Conservation (phyloP, 2,888 invertebrate genomes). For the Elysia crispata region DNA sequence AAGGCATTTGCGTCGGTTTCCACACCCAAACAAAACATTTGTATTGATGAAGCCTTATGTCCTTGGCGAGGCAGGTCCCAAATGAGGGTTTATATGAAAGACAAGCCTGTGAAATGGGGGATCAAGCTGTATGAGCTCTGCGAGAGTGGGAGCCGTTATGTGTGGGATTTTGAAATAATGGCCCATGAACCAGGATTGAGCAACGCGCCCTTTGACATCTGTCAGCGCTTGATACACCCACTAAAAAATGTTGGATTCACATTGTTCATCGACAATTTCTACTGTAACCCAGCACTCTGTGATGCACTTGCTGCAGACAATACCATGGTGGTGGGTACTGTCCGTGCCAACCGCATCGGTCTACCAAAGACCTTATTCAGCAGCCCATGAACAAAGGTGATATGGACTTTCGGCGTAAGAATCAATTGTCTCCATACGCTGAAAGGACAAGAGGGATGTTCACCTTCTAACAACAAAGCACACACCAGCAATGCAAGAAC, state of each 20-base stretch:
- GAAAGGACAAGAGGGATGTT: constrained; percentile 43
- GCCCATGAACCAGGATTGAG: neutral
- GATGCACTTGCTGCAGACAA: neutral
- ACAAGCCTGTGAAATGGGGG: constrained; percentile 24
- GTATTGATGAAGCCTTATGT: constrained; percentile 22
- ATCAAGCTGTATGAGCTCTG: constrained; percentile 17
- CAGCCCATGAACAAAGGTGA: neutral
- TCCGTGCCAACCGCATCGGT: constrained; percentile 30
- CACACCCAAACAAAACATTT: neutral
- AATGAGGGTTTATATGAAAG: constrained; percentile 14
- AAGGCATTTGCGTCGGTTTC: neutral
- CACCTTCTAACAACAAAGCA: constrained; percentile 26
- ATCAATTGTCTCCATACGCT: neutral
- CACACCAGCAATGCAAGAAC: neutral
- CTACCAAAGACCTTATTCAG: constrained; percentile 30
- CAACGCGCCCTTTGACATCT: constrained; percentile 20
- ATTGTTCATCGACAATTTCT: constrained; percentile 44
- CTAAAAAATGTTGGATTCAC: neutral
- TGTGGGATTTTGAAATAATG: neutral
- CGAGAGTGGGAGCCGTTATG: neutral
- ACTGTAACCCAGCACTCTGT: constrained; percentile 22
- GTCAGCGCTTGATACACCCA: neutral
- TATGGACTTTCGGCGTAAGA: neutral
- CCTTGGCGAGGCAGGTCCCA: neutral
- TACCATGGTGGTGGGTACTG: constrained; percentile 37